These are phyloP conservation scores for Lepisosteus oculatus DNA, from an alignment of 2,113 vertebrate species.

Conservation along the genomic window DNA sequence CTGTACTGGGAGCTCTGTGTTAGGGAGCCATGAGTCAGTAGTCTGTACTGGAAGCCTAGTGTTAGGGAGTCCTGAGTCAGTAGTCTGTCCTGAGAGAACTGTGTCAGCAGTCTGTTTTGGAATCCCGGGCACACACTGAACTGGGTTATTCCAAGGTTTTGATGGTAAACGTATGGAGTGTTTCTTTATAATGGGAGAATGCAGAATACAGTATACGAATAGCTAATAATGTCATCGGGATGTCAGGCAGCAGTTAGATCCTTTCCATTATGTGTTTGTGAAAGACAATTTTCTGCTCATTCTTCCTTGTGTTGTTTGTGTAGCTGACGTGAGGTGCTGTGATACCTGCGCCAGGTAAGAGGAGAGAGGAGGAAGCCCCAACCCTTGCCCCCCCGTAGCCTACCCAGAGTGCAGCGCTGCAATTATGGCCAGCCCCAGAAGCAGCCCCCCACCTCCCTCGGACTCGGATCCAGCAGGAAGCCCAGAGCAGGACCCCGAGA, in stretches of 20 bases:
- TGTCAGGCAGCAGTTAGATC: constrained; percentile 29
- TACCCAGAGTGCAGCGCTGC: neutral
- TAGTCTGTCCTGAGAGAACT: no score
- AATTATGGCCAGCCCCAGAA: constrained; percentile 59
- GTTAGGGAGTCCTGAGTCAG: no score
- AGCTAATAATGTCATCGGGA: constrained; percentile 31
- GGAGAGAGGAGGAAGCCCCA: constrained; percentile 26
- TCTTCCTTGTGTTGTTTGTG: constrained; percentile 10
- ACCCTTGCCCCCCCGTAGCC: constrained; percentile 14
- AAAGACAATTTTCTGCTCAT: constrained; percentile 3
- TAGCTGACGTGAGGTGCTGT: constrained; percentile 48
- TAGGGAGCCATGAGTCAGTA: no score
- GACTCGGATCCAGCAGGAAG: constrained; percentile 52
- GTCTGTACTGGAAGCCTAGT: no score
- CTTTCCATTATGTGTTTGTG: neutral
- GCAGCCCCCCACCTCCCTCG: constrained; percentile 36
- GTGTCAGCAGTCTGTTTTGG: no score
- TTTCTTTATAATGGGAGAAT: neutral
- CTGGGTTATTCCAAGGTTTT: constrained; percentile 5
- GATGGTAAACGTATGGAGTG: constrained; percentile 15
- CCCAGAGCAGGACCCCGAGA: constrained; percentile 55
- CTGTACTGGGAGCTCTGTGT: no score
- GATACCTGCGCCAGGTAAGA: constrained; percentile 36
- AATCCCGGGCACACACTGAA: neutral
- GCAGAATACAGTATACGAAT: neutral